Evolutionary conservation across 2,797 vertebrate genomes (phyloP).

Genomic region (Mycteria americana): DNA sequence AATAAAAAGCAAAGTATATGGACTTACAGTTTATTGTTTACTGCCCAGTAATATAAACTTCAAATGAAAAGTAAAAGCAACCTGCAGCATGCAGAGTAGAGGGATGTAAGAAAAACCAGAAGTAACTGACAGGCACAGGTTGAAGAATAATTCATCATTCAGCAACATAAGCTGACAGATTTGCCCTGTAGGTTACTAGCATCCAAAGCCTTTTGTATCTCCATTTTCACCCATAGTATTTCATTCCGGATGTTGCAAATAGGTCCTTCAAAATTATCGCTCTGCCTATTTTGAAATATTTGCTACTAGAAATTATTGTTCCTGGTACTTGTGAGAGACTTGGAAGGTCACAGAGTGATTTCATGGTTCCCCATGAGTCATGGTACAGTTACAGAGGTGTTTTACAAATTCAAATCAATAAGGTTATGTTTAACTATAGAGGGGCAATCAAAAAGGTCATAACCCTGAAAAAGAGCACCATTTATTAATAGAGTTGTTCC

Average conservation of each 20-base stretch:
- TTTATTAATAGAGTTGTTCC: not conserved
- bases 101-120: not conserved
- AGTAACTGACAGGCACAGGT: not conserved
- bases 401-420: conserved; percentile 43
- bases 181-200: not conserved
- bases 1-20: not conserved
- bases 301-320: not conserved
- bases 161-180: not conserved
- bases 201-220: not conserved
- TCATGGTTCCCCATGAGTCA: not conserved
- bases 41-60: not conserved
- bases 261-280: not conserved
- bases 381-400: not conserved
- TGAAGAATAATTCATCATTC: conserved; percentile 8
- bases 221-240: not conserved
- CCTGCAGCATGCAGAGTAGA: not conserved
- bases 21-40: not conserved
- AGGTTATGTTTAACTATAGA: conserved; percentile 4
- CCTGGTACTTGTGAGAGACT: not conserved
- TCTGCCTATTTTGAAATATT: not conserved
- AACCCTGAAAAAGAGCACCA: not conserved
- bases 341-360: not conserved
- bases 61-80: not conserved
- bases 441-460: not conserved
- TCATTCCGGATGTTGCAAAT: not conserved